Conservation (phyloP, 2,797 vertebrate genomes). For the Heteromormyrus szaboi region DNA sequence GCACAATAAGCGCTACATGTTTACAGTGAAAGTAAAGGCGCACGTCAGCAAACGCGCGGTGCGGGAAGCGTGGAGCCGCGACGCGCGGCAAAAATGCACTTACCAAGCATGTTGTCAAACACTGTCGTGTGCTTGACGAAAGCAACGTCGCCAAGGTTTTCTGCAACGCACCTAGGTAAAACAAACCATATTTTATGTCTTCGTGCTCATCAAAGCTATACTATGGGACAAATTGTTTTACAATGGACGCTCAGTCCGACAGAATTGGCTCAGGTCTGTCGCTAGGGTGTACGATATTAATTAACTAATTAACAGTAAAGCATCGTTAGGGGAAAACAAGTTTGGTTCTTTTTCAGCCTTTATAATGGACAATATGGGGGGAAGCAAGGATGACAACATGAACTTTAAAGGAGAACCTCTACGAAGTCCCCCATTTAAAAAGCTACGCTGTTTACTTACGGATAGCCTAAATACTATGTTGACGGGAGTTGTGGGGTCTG, state of each 20-base stretch:
- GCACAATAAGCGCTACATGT: neutral
- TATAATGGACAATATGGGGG: neutral
- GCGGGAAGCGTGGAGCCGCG: neutral
- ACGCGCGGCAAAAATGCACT: constrained; percentile 27
- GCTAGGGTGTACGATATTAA: neutral
- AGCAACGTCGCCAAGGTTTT: constrained; percentile 71
- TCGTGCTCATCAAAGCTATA: neutral
- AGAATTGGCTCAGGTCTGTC: neutral
- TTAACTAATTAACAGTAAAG: neutral
- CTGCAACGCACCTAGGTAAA: constrained; percentile 62
- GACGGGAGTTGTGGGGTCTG: neutral
- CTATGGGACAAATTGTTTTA: neutral
- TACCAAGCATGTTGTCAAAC: constrained; percentile 66
- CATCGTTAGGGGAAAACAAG: neutral
- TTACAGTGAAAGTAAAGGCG: neutral
- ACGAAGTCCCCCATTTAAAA: neutral
- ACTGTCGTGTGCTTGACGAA: constrained; percentile 71
- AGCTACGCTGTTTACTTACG: neutral
- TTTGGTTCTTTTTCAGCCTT: neutral
- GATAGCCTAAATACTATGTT: neutral
- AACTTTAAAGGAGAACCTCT: neutral
- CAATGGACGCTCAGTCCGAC: neutral
- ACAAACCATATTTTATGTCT: neutral
- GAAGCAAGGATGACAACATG: neutral
- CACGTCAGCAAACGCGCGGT: neutral